phyloP scores from a whole-genome alignment of 1,140 invertebrate species.

The Cydia pomonella region DNA sequence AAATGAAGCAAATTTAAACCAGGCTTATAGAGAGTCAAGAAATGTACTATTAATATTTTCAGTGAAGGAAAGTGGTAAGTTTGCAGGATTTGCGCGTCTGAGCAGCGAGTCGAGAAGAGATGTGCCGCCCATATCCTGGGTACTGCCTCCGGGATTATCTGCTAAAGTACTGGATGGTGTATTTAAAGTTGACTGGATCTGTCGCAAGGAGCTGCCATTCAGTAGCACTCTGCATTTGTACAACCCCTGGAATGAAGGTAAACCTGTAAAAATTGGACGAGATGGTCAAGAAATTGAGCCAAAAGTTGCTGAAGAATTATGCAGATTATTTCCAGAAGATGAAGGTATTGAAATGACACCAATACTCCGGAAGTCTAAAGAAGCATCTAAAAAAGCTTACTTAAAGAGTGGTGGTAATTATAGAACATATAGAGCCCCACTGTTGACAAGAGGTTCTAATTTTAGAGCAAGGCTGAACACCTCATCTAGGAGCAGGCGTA shows the following conservation, averaged over 20 bases:
- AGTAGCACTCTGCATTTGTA: constrained; percentile 95
- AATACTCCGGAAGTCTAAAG: constrained; percentile 94
- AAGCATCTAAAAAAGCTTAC: constrained; percentile 86
- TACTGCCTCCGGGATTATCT: constrained; percentile 95
- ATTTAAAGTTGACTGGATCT: constrained; percentile 98
- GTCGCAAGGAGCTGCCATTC: constrained; percentile 96
- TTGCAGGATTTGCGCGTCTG: constrained; percentile 95
- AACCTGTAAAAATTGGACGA: constrained; percentile 98
- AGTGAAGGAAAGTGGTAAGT: constrained; percentile 98
- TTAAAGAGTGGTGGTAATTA: constrained; percentile 80
- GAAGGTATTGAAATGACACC: constrained; percentile 95
- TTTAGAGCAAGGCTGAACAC: constrained; percentile 69
- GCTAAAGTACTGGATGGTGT: constrained; percentile 96
- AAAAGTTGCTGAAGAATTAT: constrained; percentile 95
- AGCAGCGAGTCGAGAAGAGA: constrained; percentile 93
- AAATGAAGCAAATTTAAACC: constrained; percentile 97
- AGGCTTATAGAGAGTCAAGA: constrained; percentile 94
- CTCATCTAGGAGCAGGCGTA: constrained; percentile 76
- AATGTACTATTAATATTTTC: constrained; percentile 98
- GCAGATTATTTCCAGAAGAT: constrained; percentile 96
- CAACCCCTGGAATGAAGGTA: constrained; percentile 99
- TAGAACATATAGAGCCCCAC: constrained; percentile 74
- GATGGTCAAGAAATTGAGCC: constrained; percentile 99
- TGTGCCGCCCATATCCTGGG: constrained; percentile 95
- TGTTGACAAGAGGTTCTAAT: constrained; percentile 65